Percentiles rank a stretch among this genome's conserved stretches.
These are phyloP conservation scores for Heterotilapia buettikoferi DNA, from an alignment of 2,113 vertebrate species.

Conservation along the genomic window DNA sequence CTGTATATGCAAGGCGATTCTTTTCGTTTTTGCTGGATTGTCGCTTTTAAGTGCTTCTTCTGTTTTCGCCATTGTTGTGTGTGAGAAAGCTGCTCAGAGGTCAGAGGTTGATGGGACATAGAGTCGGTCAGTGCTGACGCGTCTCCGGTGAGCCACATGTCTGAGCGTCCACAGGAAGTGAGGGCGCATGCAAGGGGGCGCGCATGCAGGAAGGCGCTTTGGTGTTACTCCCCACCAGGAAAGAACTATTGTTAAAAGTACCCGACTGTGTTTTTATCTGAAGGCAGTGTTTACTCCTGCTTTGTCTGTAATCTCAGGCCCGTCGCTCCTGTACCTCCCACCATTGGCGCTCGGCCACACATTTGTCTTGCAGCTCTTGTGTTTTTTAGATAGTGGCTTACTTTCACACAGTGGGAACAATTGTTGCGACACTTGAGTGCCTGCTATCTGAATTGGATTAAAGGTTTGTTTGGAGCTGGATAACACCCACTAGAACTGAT, in stretches of 20 bases:
- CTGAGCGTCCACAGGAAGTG: constrained; percentile 65
- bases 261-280: constrained; percentile 53
- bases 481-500: constrained; percentile 39
- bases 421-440: constrained; percentile 59
- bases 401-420: constrained; percentile 67
- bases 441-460: constrained; percentile 61
- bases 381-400: constrained; percentile 53
- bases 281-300: constrained; percentile 59
- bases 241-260: constrained; percentile 71
- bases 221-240: constrained; percentile 69
- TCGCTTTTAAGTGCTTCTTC: neutral
- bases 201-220: constrained; percentile 70
- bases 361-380: constrained; percentile 62
- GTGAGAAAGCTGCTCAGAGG: neutral
- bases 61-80: neutral
- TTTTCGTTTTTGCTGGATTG: neutral
- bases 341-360: constrained; percentile 52
- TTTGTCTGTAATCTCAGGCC: constrained; percentile 60
- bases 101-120: constrained; percentile 22
- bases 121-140: neutral
- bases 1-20: neutral
- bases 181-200: constrained; percentile 68
- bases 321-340: constrained; percentile 32
- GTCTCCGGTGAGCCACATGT: constrained; percentile 59
- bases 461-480: constrained; percentile 48